These are phyloP conservation scores for Rhinophrynus dorsalis DNA, from an alignment of 2,797 vertebrate genomes.

Conservation along the genomic window DNA sequence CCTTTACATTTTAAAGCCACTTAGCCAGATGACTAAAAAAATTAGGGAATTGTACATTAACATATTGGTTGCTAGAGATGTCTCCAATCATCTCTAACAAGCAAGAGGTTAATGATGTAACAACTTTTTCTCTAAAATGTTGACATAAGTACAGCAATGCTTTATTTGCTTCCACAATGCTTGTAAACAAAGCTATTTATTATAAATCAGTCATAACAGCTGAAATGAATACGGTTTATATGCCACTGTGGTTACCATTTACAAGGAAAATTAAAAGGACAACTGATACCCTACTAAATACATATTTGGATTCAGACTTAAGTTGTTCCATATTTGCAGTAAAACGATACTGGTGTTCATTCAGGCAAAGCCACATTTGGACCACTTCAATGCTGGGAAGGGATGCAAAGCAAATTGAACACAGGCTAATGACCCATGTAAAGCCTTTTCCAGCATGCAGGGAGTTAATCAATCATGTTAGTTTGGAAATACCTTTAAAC, in stretches of 20 bases:
- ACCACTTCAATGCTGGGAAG: neutral
- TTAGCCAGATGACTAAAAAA: no score
- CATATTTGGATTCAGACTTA: neutral
- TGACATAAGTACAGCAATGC: no score
- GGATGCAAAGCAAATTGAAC: no score
- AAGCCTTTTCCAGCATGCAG: neutral
- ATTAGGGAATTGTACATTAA: no score
- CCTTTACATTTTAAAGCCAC: no score
- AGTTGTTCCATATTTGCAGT: slow-evolving; percentile 2
- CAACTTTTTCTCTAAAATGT: no score
- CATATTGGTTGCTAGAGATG: no score
- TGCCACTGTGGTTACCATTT: neutral
- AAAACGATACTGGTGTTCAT: neutral
- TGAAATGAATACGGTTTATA: no score
- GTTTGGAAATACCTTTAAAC: neutral
- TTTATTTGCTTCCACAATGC: neutral
- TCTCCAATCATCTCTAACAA: no score
- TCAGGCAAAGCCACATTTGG: neutral
- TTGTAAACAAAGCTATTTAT: no score
- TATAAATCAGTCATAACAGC: no score
- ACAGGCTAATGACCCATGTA: neutral
- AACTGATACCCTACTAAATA: neutral
- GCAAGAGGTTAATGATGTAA: no score
- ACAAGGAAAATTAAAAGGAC: neutral
- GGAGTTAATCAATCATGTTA: neutral